A percentile compares a stretch with the other conserved stretches of the same genome.
Conservation (phyloP, 1,140 invertebrate genomes). For the Berghia stephanieae region DNA sequence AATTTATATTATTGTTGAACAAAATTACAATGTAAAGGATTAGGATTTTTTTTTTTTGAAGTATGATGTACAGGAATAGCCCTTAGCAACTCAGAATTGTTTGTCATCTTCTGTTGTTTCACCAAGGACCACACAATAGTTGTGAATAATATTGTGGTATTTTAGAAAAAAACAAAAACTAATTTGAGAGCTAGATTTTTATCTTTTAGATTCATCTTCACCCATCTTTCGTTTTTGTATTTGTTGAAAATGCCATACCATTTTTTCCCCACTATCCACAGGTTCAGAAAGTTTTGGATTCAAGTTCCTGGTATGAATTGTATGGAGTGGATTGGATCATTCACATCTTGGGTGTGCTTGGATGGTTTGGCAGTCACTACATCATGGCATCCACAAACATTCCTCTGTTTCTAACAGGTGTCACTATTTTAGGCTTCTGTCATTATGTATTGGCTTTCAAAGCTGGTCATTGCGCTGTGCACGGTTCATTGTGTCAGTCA, state of each 20-base stretch:
- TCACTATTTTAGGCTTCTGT: conserved; percentile 48
- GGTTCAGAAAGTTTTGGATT: conserved; percentile 39
- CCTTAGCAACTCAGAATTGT: no score
- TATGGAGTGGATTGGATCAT: conserved; percentile 57
- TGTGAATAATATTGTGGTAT: background rate
- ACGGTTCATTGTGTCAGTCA: conserved; percentile 45
- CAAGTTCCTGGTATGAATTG: conserved; percentile 50
- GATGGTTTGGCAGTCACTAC: conserved; percentile 38
- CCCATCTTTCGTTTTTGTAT: background rate
- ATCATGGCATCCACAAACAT: conserved; percentile 36
- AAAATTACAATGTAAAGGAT: no score
- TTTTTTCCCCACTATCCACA: background rate
- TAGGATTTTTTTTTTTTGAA: no score
- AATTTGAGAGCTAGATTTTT: background rate
- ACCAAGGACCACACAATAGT: no score
- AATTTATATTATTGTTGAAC: no score
- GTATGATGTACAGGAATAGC: no score
- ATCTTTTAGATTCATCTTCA: background rate
- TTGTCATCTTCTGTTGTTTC: no score
- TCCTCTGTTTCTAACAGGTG: conserved; percentile 33
- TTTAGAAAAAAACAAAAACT: background rate
- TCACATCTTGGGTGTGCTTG: conserved; percentile 23
- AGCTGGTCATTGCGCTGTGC: conserved; percentile 48
- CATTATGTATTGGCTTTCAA: conserved; percentile 48
- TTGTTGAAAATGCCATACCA: background rate